Percentiles rank a stretch among this genome's conserved stretches.
phyloP scores from a whole-genome alignment of 2,797 vertebrate genomes.

The Synaphobranchus kaupii region DNA sequence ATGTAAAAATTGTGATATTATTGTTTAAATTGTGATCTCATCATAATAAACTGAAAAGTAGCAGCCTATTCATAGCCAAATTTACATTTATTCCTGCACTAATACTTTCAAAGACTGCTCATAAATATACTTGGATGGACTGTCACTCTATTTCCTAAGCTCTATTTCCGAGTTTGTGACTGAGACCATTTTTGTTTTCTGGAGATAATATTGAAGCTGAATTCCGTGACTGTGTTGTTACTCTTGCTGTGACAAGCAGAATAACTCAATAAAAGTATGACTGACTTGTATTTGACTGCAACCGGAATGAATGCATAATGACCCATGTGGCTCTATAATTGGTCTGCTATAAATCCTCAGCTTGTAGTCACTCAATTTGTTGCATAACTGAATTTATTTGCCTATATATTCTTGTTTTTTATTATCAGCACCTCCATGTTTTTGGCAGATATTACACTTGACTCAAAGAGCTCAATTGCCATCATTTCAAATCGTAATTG shows the following conservation, averaged over 20 bases:
- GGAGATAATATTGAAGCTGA: constrained; percentile 5
- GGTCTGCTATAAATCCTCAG: background rate
- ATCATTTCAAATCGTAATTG: background rate
- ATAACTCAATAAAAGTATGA: background rate
- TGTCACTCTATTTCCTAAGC: background rate
- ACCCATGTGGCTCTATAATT: background rate
- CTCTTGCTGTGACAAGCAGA: background rate
- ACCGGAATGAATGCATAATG: background rate
- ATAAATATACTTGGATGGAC: background rate
- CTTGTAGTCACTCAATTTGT: background rate
- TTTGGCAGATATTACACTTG: background rate
- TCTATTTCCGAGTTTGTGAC: background rate
- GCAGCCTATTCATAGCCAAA: background rate
- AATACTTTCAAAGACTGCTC: background rate
- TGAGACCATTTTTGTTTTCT: background rate
- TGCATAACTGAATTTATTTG: background rate
- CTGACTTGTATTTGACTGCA: background rate
- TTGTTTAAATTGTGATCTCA: too few relatives aligned
- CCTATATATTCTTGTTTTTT: background rate
- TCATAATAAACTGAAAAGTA: background rate
- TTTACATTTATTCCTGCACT: background rate
- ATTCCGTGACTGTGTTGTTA: background rate
- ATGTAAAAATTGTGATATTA: too few relatives aligned
- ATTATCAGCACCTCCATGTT: background rate
- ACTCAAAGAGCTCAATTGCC: background rate